A percentile compares a stretch with the other conserved stretches of the same genome.
These are phyloP conservation scores for Eudemis profundana DNA, from an alignment of 2,888 invertebrate species.

Conservation along the genomic window DNA sequence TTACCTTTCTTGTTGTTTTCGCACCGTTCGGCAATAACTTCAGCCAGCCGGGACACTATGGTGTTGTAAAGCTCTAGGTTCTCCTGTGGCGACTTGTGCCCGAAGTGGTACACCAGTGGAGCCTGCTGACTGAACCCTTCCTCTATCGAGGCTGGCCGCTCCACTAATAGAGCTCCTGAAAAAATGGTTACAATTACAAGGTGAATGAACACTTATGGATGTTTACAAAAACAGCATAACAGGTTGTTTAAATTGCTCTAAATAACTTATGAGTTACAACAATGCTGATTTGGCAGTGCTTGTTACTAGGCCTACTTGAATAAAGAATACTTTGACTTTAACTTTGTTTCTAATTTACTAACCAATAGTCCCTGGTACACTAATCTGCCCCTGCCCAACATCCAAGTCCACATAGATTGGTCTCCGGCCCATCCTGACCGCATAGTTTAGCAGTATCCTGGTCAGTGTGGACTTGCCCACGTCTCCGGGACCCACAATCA, in stretches of 20 bases:
- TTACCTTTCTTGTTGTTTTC: slow-evolving; percentile 94
- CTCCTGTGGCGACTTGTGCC: slow-evolving; percentile 90
- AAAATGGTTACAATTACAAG: slow-evolving; percentile 7
- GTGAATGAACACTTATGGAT: too few relatives aligned
- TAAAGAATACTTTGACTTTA: too few relatives aligned
- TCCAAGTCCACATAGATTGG: slow-evolving; percentile 98
- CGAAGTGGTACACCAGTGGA: slow-evolving; percentile 97
- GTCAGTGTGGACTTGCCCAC: slow-evolving; percentile 98
- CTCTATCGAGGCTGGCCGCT: slow-evolving; percentile 96
- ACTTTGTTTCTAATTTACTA: slow-evolving; percentile 51
- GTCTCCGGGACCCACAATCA: slow-evolving; percentile 97
- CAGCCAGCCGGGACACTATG: slow-evolving; percentile 93
- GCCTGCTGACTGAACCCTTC: slow-evolving; percentile 98
- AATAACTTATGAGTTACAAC: too few relatives aligned
- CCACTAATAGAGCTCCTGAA: slow-evolving; percentile 93
- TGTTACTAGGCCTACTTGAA: too few relatives aligned
- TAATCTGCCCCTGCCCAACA: slow-evolving; percentile 96
- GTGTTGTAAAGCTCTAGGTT: slow-evolving; percentile 94
- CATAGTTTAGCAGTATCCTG: slow-evolving; percentile 96
- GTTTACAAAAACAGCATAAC: too few relatives aligned
- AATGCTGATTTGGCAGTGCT: too few relatives aligned
- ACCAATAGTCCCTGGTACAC: slow-evolving; percentile 96
- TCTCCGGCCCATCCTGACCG: slow-evolving; percentile 93
- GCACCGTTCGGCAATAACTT: slow-evolving; percentile 93
- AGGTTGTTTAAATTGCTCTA: too few relatives aligned